phyloP scores from a whole-genome alignment of 23 tunicate genomes.

The Halocynthia roretzi region DNA sequence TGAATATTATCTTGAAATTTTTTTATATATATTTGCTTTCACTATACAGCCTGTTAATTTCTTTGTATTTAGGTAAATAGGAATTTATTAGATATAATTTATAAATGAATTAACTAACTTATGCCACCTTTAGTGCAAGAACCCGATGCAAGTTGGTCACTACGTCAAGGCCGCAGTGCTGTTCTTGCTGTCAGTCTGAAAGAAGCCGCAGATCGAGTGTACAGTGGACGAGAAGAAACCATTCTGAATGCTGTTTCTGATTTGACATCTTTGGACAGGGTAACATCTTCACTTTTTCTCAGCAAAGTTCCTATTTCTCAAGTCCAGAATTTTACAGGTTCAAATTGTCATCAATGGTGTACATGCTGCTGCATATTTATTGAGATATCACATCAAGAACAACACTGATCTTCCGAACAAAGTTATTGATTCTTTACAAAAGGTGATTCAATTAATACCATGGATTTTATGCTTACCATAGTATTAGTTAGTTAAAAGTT shows the following conservation, averaged over 20 bases:
- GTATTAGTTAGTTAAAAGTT: not conserved
- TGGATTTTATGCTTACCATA: not conserved
- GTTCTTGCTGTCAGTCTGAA: slow-evolving; percentile 51
- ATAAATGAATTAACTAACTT: not conserved
- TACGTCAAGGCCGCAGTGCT: slow-evolving; percentile 56
- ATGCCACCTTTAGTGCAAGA: slow-evolving; percentile 27
- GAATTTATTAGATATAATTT: not conserved
- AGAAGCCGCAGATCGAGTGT: slow-evolving; percentile 34
- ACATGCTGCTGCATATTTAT: slow-evolving; percentile 64
- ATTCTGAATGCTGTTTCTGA: slow-evolving; percentile 22
- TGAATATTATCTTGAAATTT: not conserved
- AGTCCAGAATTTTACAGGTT: slow-evolving; percentile 18
- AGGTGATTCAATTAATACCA: slow-evolving; percentile 27
- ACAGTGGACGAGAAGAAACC: slow-evolving; percentile 10
- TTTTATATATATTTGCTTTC: not conserved
- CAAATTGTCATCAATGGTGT: slow-evolving; percentile 67
- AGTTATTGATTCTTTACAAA: slow-evolving; percentile 32
- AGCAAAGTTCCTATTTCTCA: not conserved
- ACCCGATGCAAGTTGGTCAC: slow-evolving; percentile 36
- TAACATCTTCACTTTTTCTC: not conserved
- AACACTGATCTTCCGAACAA: slow-evolving; percentile 31
- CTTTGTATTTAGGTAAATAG: no score
- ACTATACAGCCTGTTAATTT: no score
- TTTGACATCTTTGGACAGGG: slow-evolving; percentile 50
- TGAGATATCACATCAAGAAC: slow-evolving; percentile 7